Evolutionary conservation across 2,797 vertebrate genomes (phyloP).

Genomic region (Austrolebias charrua): DNA sequence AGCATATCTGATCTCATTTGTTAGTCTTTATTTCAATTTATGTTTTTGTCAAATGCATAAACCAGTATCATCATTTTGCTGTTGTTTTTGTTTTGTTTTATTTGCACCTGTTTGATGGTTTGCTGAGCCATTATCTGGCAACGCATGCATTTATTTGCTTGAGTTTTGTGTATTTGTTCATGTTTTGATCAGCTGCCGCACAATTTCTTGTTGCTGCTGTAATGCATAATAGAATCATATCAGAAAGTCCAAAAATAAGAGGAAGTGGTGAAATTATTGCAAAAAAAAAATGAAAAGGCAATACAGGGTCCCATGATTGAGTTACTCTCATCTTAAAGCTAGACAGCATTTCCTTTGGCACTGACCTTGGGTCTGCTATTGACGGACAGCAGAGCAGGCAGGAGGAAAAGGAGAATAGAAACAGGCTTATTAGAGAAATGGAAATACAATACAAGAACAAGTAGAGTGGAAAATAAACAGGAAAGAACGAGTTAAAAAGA

Average conservation of each 20-base stretch:
- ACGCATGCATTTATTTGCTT: not conserved
- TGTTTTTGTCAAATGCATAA: too few relatives aligned
- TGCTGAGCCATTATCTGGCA: not conserved
- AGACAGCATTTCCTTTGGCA: slow-evolving; percentile 30
- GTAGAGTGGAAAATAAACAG: slow-evolving; percentile 31
- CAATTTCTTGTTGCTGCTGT: not conserved
- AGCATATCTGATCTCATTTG: too few relatives aligned
- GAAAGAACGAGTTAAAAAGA: slow-evolving; percentile 31
- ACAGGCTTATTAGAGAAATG: slow-evolving; percentile 49
- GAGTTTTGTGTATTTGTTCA: not conserved
- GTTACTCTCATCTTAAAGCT: slow-evolving; percentile 43
- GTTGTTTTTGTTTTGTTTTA: not conserved
- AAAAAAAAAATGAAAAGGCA: slow-evolving; percentile 13
- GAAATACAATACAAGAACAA: slow-evolving; percentile 20
- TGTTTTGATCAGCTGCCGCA: not conserved
- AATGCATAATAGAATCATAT: slow-evolving; percentile 15
- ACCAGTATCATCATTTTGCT: too few relatives aligned
- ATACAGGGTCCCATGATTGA: slow-evolving; percentile 38
- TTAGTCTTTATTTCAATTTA: too few relatives aligned
- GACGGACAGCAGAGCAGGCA: slow-evolving; percentile 35
- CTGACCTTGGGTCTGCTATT: slow-evolving; percentile 49
- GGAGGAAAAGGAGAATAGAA: slow-evolving; percentile 34
- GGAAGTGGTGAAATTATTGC: slow-evolving; percentile 19
- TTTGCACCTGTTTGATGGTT: not conserved
- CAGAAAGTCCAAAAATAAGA: slow-evolving; percentile 12